Percentiles rank a stretch among this genome's conserved stretches.
These are phyloP conservation scores for Lepus timidus DNA, from an alignment of 2,113 vertebrate genomes.

Conservation along the genomic window DNA sequence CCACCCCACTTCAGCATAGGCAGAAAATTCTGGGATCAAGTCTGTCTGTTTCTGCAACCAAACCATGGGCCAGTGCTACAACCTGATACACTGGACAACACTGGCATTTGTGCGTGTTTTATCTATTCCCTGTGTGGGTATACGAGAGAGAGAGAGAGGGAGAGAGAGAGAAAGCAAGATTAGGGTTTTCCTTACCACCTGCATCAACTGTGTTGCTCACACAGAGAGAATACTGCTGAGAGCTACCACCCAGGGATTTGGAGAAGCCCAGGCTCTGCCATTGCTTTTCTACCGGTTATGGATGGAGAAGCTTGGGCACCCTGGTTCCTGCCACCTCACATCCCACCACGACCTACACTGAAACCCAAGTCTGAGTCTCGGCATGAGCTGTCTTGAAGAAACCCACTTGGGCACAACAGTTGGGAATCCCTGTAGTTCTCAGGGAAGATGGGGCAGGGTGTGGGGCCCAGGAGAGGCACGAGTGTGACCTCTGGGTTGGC, in stretches of 20 bases:
- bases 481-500: not conserved
- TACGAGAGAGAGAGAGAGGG: not conserved
- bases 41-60: not conserved
- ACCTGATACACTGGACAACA: not conserved
- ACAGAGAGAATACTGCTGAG: not conserved
- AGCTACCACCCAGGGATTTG: not conserved
- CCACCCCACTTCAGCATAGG: not conserved
- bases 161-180: not conserved
- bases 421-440: not conserved
- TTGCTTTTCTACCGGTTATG: not conserved
- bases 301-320: too few relatives aligned
- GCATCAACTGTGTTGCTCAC: not conserved
- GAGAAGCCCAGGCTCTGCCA: not conserved
- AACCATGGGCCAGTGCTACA: rapidly evolving
- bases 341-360: not conserved
- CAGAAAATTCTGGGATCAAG: not conserved
- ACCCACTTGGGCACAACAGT: not conserved
- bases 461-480: not conserved
- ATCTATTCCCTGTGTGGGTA: not conserved
- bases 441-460: not conserved
- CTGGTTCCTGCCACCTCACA: not conserved
- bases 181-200: not conserved
- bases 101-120: not conserved
- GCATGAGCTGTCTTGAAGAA: not conserved
- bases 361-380: not conserved